These are phyloP conservation scores for Tichodroma muraria DNA, from an alignment of 2,113 vertebrate species.

Conservation along the genomic window DNA sequence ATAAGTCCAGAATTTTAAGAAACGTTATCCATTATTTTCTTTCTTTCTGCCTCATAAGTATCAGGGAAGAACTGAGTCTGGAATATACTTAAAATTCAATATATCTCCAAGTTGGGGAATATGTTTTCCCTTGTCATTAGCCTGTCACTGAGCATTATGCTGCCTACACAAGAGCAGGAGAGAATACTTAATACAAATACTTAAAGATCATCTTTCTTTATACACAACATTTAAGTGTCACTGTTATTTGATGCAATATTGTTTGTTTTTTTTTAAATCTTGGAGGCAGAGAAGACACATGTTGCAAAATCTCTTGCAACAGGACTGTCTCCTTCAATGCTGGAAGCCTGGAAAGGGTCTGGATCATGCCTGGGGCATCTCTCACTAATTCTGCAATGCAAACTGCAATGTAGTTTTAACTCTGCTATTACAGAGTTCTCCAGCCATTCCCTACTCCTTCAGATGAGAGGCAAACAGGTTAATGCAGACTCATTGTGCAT, in stretches of 20 bases:
- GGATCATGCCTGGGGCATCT: neutral
- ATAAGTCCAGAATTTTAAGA: neutral
- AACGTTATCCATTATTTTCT: neutral
- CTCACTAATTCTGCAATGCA: neutral
- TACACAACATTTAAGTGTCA: neutral
- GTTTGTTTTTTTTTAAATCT: neutral
- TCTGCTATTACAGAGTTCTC: neutral
- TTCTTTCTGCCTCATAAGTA: neutral
- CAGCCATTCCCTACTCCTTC: neutral
- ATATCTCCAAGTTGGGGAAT: neutral
- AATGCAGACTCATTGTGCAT: neutral
- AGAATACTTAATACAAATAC: neutral
- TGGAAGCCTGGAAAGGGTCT: neutral
- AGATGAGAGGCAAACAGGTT: neutral
- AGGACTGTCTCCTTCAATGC: neutral
- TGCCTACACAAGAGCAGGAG: neutral
- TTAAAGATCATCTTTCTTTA: neutral
- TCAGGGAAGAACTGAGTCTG: neutral
- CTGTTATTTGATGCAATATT: neutral
- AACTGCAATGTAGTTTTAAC: neutral
- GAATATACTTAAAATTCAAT: neutral
- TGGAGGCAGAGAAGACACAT: neutral
- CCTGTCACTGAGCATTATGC: neutral
- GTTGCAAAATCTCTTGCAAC: neutral
- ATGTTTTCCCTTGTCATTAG: neutral